Percentiles rank a stretch among this genome's conserved stretches.
Evolutionary conservation across 1,140 invertebrate genomes (phyloP).

Genomic region (Aphidius ervi): DNA sequence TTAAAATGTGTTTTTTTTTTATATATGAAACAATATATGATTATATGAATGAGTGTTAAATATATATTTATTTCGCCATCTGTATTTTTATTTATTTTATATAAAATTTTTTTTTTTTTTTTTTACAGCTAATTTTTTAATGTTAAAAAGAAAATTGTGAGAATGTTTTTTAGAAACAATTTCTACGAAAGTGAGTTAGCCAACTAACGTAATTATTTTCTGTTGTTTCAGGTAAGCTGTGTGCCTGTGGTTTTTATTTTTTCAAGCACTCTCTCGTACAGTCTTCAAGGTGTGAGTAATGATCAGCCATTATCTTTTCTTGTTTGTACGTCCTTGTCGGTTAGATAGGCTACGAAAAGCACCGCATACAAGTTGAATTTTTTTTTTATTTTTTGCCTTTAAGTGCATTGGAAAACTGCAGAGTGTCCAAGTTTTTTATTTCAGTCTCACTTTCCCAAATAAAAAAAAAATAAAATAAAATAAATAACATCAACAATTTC

Average conservation of each 20-base stretch:
- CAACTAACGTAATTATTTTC: constrained; percentile 44
- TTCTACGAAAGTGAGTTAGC: constrained; percentile 21
- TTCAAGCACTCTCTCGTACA: not conserved
- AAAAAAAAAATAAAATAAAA: not conserved
- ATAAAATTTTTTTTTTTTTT: not conserved
- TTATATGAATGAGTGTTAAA: no score
- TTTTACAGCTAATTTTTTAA: not conserved
- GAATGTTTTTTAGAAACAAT: constrained; percentile 14
- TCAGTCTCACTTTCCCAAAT: not conserved
- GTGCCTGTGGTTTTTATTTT: constrained; percentile 11
- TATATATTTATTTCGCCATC: no score
- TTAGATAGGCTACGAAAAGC: constrained; percentile 23
- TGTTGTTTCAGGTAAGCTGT: constrained; percentile 47
- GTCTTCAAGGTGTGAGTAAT: constrained; percentile 39
- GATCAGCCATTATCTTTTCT: constrained; percentile 44
- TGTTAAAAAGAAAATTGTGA: constrained; percentile 2
- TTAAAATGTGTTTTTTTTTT: no score
- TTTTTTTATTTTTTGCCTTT: constrained; percentile 2
- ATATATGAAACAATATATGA: no score
- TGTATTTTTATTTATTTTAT: not conserved
- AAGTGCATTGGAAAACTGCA: constrained; percentile 15
- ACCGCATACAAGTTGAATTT: constrained; percentile 9
- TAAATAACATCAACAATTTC: no score
- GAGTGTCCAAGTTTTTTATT: constrained; percentile 15
- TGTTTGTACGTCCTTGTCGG: constrained; percentile 34